Evolutionary conservation across 2,113 vertebrate species (phyloP).

Genomic region (Nestor notabilis): DNA sequence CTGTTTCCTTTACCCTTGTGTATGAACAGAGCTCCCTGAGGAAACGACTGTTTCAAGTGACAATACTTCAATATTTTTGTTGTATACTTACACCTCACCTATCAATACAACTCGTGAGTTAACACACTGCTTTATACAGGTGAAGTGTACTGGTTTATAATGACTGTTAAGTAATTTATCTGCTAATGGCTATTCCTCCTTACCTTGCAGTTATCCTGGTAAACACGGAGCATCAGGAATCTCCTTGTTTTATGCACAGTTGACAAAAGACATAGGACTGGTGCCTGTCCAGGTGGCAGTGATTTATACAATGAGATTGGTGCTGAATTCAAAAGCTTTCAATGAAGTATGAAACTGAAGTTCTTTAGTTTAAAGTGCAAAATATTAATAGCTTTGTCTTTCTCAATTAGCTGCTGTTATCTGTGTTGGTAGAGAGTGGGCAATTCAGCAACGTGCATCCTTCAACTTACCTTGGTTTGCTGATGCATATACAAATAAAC

Average conservation of each 20-base stretch:
- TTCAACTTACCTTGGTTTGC: constrained; percentile 40
- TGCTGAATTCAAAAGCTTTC: constrained; percentile 55
- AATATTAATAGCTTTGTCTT: constrained; percentile 9
- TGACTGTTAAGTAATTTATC: constrained; percentile 37
- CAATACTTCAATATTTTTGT: neutral
- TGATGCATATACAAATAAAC: constrained; percentile 28
- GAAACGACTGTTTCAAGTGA: neutral
- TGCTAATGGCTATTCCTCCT: neutral
- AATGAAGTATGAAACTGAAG: constrained; percentile 35
- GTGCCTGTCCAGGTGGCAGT: constrained; percentile 13
- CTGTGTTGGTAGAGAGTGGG: constrained; percentile 7
- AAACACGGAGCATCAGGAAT: neutral
- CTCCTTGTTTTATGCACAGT: neutral
- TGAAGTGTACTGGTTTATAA: constrained; percentile 13
- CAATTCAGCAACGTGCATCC: neutral
- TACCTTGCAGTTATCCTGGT: constrained; percentile 4
- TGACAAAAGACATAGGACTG: constrained; percentile 38
- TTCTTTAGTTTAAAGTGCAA: constrained; percentile 34
- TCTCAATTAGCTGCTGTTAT: constrained; percentile 18
- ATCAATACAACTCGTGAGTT: constrained; percentile 2
- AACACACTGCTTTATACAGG: neutral
- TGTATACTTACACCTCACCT: constrained; percentile 29
- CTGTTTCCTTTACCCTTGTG: neutral
- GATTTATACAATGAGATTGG: constrained; percentile 7
- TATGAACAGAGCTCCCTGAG: neutral